Evolutionary conservation across 2,797 vertebrate genomes (phyloP), one percentile per base, ranked within the genome.

Genomic region (Cyclura pinguis): DNA sequence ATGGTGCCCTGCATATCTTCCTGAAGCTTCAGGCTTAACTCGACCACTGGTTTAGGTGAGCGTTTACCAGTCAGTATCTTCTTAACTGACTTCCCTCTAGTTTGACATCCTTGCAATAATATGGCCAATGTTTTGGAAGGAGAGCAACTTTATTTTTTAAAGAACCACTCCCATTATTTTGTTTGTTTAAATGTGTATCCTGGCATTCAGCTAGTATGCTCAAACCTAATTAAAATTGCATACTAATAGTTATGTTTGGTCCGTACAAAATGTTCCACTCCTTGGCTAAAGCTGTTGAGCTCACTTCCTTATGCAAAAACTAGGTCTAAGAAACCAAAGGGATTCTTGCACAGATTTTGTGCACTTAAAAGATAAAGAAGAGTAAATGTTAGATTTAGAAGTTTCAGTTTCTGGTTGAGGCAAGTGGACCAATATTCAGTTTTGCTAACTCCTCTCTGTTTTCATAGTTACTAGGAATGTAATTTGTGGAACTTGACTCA

Each of bases 361-460:
- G 52, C 64, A 57, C 80, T 67, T 35, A 78, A 47, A 62, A 84
- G 83, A 87, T 55, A n/a, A 87, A 87, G 77, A 76, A 32, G 47
- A 72, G 38, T 18, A 64, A 50, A 84, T 57, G 80, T 84, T 55
- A 87, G 80, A 84, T 42, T 81, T 38, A 13, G 32, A 78, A 83
- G 73, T 87, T 91, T 91, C 86, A 78, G 90, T 91, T 87, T 91
- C 85, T 87, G 59, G 72, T 14, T 78, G 74, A 69, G 74, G 35
- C 84, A 78, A 91, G 27, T 27, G 7, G 27, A 72, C 73, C 12
- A 55, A 52, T 38, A 73, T 77, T 55, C 16, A 38, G 0, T 62
- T 38, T 77, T 16, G 7, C 47, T 84, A 82, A 42, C 18, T 82
- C 35, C 67, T 64, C n/a, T 35, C 82, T 77, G 38, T 87, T 47